Conservation (phyloP, 2,888 invertebrate genomes). For the Eustalomyia histrio region DNA sequence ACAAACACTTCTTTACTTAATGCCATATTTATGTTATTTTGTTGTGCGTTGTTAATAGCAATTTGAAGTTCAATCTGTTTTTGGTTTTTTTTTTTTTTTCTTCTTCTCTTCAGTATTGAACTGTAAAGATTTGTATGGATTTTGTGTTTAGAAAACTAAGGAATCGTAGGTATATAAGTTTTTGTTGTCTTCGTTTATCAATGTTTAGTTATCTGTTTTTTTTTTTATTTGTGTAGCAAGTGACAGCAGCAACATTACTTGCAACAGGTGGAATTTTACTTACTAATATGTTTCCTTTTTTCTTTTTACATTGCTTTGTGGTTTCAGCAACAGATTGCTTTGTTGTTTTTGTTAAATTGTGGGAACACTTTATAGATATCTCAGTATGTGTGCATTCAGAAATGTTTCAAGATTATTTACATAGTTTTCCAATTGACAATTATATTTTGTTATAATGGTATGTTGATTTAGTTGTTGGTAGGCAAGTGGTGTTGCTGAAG, state of each 20-base stretch:
- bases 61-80: constrained; percentile 41
- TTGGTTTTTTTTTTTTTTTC: too few species aligned
- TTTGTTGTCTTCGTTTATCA: constrained; percentile 54
- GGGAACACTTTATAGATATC: constrained; percentile 22
- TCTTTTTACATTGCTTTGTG: constrained; percentile 14
- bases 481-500: constrained; percentile 28
- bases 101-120: constrained; percentile 39
- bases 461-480: constrained; percentile 10
- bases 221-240: constrained; percentile 46
- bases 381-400: constrained; percentile 10
- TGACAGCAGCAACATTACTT: constrained; percentile 55
- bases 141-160: constrained; percentile 29
- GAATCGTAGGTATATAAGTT: constrained; percentile 33
- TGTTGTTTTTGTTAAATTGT: constrained; percentile 36
- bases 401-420: constrained; percentile 44
- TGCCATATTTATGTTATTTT: constrained; percentile 44
- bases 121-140: constrained; percentile 26
- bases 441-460: constrained; percentile 33
- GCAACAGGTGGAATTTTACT: constrained; percentile 63
- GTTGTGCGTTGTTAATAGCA: constrained; percentile 10
- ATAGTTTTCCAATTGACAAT: constrained; percentile 50
- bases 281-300: constrained; percentile 19
- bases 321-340: constrained; percentile 30
- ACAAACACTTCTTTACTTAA: constrained; percentile 55
- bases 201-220: constrained; percentile 54